Evolutionary conservation across 2,797 vertebrate genomes (phyloP).

Genomic region (Arremon brunneinucha): DNA sequence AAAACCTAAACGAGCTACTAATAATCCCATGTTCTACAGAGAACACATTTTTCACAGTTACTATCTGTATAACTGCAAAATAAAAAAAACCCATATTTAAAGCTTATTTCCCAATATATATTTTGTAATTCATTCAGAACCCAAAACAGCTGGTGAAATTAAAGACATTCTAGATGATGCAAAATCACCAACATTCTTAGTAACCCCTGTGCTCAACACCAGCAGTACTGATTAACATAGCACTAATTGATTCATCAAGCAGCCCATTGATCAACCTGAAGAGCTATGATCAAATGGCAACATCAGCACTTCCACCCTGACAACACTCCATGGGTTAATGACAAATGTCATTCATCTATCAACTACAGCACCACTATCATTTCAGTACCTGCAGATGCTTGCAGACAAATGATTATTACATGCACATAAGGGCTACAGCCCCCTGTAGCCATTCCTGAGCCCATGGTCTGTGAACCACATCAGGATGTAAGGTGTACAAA

Average conservation of each 20-base stretch:
- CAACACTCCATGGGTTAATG: not conserved
- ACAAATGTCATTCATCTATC: not conserved
- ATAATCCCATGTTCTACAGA: not conserved
- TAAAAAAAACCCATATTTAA: not conserved
- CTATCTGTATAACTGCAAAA: not conserved
- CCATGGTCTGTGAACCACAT: not conserved
- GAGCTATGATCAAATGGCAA: not conserved
- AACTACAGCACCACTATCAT: not conserved
- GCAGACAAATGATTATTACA: not conserved
- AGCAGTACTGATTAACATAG: not conserved
- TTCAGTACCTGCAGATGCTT: not conserved
- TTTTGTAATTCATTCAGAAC: not conserved
- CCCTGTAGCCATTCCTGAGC: accelerated
- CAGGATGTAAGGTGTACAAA: not conserved
- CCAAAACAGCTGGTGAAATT: not conserved
- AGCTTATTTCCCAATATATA: not conserved
- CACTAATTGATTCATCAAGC: not conserved
- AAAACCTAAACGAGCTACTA: not conserved
- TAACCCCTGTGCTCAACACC: not conserved
- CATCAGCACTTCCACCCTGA: not conserved
- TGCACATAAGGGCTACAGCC: not conserved
- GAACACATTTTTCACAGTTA: not conserved
- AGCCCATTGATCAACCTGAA: not conserved
- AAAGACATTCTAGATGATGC: not conserved
- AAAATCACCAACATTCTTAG: not conserved